These are phyloP conservation scores for Nothobranchius furzeri DNA, from an alignment of 2,113 vertebrate species.

Conservation along the genomic window DNA sequence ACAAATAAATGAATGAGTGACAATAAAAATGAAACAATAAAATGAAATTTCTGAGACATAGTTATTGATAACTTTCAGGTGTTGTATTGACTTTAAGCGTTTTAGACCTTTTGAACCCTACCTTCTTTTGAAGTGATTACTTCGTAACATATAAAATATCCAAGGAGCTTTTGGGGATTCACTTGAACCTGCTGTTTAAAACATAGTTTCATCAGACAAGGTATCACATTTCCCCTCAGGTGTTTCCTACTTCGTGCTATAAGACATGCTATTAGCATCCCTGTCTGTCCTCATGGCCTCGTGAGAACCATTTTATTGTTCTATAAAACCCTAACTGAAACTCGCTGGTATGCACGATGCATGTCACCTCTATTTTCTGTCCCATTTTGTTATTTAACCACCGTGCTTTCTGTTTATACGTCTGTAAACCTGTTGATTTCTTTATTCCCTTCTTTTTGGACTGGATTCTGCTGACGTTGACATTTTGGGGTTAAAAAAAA, in stretches of 20 bases:
- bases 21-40: no score
- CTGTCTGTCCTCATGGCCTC: slow-evolving; percentile 20
- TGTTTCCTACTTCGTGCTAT: slow-evolving; percentile 19
- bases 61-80: no score
- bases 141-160: no score
- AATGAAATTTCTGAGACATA: no score
- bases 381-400: neutral
- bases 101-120: no score
- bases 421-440: neutral
- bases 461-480: neutral
- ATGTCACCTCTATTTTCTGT: neutral
- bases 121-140: no score
- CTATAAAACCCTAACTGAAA: slow-evolving; percentile 27
- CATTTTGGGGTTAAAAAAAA: slow-evolving; percentile 13
- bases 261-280: slow-evolving; percentile 32
- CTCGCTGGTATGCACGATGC: slow-evolving; percentile 3
- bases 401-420: neutral
- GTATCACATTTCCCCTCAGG: slow-evolving; percentile 40
- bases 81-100: no score
- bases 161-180: neutral
- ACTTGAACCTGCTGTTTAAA: slow-evolving; percentile 2
- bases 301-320: slow-evolving; percentile 42
- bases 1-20: no score
- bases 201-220: slow-evolving; percentile 31
- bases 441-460: neutral